A percentile compares a stretch with the other conserved stretches of the same genome.
Evolutionary conservation across 2,888 invertebrate species (phyloP).

Genomic region (Limnephilus lunatus): DNA sequence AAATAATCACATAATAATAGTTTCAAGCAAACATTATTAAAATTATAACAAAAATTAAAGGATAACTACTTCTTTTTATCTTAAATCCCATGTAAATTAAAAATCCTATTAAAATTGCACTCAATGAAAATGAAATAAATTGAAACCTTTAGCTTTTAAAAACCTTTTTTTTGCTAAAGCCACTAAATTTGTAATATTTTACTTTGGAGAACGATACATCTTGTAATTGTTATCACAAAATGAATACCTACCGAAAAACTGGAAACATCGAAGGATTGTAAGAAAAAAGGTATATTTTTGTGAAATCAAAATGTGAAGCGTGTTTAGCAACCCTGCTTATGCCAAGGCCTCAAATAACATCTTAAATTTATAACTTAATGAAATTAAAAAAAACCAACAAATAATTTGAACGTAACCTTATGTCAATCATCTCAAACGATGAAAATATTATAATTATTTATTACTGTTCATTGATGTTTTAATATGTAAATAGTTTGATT

Average conservation of each 20-base stretch:
- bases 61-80: not conserved
- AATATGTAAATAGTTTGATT: not conserved
- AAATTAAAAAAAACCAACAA: conserved; percentile 6
- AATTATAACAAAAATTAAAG: not conserved
- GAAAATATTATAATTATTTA: not conserved
- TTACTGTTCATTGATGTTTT: not conserved
- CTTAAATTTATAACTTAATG: conserved; percentile 48
- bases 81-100: not conserved
- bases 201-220: not conserved
- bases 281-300: not conserved
- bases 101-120: not conserved
- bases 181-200: not conserved
- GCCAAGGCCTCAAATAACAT: conserved; percentile 62
- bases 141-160: not conserved
- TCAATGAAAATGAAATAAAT: not conserved
- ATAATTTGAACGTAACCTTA: not conserved
- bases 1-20: not conserved
- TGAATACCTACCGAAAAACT: not conserved
- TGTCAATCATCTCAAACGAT: not conserved
- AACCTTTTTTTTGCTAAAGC: not conserved
- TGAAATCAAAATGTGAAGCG: conserved; percentile 55
- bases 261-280: not conserved
- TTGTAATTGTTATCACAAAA: conserved; percentile 37
- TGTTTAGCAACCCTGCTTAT: conserved; percentile 65
- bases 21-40: not conserved